Evolutionary conservation across 2,888 invertebrate species (phyloP), one percentile per base, ranked within the genome.

Genomic region (Heliothis peltigera): DNA sequence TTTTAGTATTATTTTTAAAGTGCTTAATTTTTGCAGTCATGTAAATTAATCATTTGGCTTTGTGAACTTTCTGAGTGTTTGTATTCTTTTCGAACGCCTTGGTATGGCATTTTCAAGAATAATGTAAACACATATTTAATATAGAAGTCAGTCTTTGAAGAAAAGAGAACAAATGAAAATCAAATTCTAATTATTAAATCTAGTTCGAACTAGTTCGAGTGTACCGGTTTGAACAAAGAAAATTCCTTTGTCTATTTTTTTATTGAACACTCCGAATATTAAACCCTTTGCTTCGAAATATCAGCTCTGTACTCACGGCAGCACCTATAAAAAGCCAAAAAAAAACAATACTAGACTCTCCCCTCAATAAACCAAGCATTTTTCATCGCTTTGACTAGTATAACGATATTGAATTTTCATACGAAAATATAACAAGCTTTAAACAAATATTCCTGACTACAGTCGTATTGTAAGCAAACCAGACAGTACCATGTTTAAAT

Each of bases 301-400:
- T 28, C 52, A 47, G 18, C 19, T 51, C 43, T 35, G 7, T 22
- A 49, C 48, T 21, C 51, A n/a, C 18, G 51, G 12, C n/a, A 19
- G 12, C 6, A 1, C 18, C 6, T 0, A 42, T 57, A 65, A 61
- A 21, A 3, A 0, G 4, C 0, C n/a, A 51, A 70, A 68, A 69
- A 54, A 43, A 2, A 17, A 18, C 4, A 22, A 39, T n/a, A 15
- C n/a, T 1, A 10, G 6, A 28, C 19, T 32, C 43, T 4, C 15
- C 18, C 8, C 32, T 59, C 54, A 46, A 55, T 71, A 46, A 51
- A 59, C 53, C 53, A 17, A 44, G 10, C 22, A 44, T 70, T 65
- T 70, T 71, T 47, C 48, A 21, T 12, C 10, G 42, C 65, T 70
- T 65, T 71, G 59, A 65, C 49, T 32, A 44, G 22, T 25, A 22